phyloP scores from a whole-genome alignment of 1,140 invertebrate species.

The Saccostrea glomerata region DNA sequence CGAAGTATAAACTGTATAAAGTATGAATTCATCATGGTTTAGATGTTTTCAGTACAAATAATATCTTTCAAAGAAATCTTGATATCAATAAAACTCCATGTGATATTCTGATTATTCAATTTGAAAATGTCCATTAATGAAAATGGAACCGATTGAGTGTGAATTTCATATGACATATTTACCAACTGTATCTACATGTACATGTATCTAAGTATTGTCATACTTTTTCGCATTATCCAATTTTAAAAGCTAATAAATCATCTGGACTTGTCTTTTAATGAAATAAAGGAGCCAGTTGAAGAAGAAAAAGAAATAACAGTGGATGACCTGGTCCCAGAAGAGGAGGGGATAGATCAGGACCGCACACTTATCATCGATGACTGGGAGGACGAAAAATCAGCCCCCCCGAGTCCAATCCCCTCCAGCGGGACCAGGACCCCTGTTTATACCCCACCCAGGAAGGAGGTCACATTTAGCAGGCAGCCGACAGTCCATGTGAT shows the following conservation, averaged over 20 bases:
- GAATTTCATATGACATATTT: not conserved
- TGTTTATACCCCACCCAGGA: slow-evolving; percentile 33
- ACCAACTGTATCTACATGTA: too few relatives aligned
- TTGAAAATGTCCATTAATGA: too few relatives aligned
- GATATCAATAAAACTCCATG: too few relatives aligned
- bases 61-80: too few relatives aligned
- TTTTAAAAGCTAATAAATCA: too few relatives aligned
- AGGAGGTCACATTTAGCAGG: slow-evolving; percentile 54
- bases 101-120: too few relatives aligned
- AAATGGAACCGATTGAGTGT: too few relatives aligned
- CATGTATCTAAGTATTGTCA: not conserved
- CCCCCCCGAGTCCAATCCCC: slow-evolving; percentile 36
- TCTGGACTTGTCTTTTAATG: not conserved
- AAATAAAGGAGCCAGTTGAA: slow-evolving; percentile 42
- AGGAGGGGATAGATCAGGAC: not conserved
- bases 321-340: slow-evolving; percentile 35
- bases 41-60: too few relatives aligned
- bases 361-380: slow-evolving; percentile 53
- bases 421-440: not conserved
- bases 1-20: too few relatives aligned
- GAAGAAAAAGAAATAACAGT: slow-evolving; percentile 44
- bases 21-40: too few relatives aligned
- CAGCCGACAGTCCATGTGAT: slow-evolving; percentile 54
- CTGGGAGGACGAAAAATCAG: slow-evolving; percentile 64
- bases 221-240: too few relatives aligned